Percentiles rank a stretch among this genome's conserved stretches.
These are phyloP conservation scores for Mycalesis mineus DNA, from an alignment of 2,888 invertebrate species.

Conservation along the genomic window DNA sequence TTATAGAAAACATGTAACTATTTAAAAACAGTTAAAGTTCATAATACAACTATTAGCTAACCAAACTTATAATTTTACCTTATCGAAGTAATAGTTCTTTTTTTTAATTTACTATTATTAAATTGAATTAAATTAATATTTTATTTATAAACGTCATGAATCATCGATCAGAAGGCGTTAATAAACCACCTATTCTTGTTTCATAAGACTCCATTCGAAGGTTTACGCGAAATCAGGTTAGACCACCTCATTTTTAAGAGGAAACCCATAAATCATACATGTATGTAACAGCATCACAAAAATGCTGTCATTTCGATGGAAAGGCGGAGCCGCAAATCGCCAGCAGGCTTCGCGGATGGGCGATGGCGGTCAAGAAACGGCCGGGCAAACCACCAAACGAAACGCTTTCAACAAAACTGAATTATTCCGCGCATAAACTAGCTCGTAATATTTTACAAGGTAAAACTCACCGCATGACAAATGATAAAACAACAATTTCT, in stretches of 20 bases:
- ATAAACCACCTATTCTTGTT: background rate
- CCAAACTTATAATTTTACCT: too few relatives aligned
- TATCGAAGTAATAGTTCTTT: background rate
- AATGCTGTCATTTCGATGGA: constrained; percentile 22
- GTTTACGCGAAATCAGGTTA: background rate
- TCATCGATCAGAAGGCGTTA: constrained; percentile 33
- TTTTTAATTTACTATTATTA: background rate
- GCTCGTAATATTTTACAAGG: background rate
- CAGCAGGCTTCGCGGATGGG: constrained; percentile 70
- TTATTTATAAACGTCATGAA: constrained; percentile 27
- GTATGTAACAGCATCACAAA: constrained; percentile 8
- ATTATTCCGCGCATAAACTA: background rate
- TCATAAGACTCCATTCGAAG: background rate
- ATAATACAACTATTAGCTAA: too few relatives aligned
- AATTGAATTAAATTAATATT: constrained; percentile 4
- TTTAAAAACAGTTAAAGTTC: too few relatives aligned
- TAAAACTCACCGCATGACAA: constrained; percentile 71
- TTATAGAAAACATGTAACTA: too few relatives aligned
- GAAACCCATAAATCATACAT: background rate
- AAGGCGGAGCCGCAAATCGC: constrained; percentile 63
- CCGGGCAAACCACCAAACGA: constrained; percentile 38
- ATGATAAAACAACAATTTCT: constrained; percentile 49
- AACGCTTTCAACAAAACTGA: constrained; percentile 22
- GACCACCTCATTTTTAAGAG: background rate
- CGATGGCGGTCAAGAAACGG: constrained; percentile 77